Percentiles rank a stretch among this genome's conserved stretches.
phyloP scores from a whole-genome alignment of 2,113 vertebrate species.

The Tricholaema leucomelas region DNA sequence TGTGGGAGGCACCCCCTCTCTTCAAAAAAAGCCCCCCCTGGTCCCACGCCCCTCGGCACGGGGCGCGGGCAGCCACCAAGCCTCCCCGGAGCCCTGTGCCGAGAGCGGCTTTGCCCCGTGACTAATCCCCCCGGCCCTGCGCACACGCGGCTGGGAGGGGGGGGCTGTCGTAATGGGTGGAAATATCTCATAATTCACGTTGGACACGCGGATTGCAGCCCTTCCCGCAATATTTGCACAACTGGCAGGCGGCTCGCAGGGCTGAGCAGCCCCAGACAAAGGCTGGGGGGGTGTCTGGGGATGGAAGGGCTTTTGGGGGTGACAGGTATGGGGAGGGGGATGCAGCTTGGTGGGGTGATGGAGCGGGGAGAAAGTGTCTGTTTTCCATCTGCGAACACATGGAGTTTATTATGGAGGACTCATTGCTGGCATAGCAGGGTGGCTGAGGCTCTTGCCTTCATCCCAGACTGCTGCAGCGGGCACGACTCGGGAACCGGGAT shows the following conservation, averaged over 20 bases:
- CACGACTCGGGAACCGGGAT: rapidly evolving
- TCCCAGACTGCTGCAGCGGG: neutral
- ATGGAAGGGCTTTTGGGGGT: neutral
- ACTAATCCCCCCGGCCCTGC: constrained; percentile 49
- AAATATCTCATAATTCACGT: constrained; percentile 65
- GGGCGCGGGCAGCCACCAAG: neutral
- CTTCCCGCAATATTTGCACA: constrained; percentile 67
- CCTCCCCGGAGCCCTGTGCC: neutral
- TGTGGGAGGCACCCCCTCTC: too few species aligned
- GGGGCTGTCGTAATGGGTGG: constrained; percentile 45
- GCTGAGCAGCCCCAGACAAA: constrained; percentile 13
- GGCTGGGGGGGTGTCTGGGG: neutral
- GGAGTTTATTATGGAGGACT: constrained; percentile 37
- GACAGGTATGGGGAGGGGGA: neutral
- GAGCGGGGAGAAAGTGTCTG: neutral
- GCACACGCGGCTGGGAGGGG: neutral
- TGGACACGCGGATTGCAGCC: constrained; percentile 64
- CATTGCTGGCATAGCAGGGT: neutral
- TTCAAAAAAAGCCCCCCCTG: neutral
- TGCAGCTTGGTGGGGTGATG: neutral
- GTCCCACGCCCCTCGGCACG: rapidly evolving
- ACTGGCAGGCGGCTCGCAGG: constrained; percentile 74
- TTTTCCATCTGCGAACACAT: constrained; percentile 32
- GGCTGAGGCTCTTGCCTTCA: neutral
- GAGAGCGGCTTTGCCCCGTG: constrained; percentile 1